A percentile compares a stretch with the other conserved stretches of the same genome.
Evolutionary conservation across 2,888 invertebrate genomes (phyloP).

Genomic region (Leucozona laternaria): DNA sequence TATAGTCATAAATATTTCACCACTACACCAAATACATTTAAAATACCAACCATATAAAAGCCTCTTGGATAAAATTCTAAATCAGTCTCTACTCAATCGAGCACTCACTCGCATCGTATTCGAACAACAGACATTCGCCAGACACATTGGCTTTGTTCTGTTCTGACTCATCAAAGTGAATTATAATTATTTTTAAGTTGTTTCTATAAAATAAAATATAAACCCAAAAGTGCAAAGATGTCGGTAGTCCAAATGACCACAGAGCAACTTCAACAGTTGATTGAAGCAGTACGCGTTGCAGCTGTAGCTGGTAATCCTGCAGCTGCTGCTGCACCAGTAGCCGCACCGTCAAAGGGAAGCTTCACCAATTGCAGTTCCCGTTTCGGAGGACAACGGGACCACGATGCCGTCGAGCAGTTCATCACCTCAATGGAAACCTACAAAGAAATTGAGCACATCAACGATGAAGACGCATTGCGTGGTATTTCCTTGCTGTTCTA

Average conservation of each 20-base stretch:
- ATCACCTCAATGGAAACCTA: constrained; percentile 80
- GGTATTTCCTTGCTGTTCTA: constrained; percentile 80
- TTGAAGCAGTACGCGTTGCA: constrained; percentile 79
- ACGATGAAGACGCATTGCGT: constrained; percentile 80
- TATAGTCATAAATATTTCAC: too few relatives aligned
- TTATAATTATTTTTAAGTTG: constrained; percentile 22
- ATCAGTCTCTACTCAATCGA: constrained; percentile 50
- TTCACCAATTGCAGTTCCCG: constrained; percentile 79
- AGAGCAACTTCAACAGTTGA: constrained; percentile 80
- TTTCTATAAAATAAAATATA: constrained; percentile 27
- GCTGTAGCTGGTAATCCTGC: constrained; percentile 76
- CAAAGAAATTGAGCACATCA: constrained; percentile 81
- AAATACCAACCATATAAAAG: constrained; percentile 42
- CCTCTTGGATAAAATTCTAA: background rate
- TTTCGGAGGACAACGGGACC: constrained; percentile 80
- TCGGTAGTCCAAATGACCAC: constrained; percentile 79
- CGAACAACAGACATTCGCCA: constrained; percentile 60
- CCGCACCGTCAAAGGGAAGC: constrained; percentile 78
- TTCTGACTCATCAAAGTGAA: constrained; percentile 58
- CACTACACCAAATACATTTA: too few relatives aligned
- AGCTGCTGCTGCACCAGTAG: constrained; percentile 41
- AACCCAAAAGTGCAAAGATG: constrained; percentile 44
- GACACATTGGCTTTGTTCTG: constrained; percentile 59
- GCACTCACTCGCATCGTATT: constrained; percentile 62
- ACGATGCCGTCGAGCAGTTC: constrained; percentile 82